phyloP scores from a whole-genome alignment of 2,888 invertebrate species.

The Tineola bisselliella region DNA sequence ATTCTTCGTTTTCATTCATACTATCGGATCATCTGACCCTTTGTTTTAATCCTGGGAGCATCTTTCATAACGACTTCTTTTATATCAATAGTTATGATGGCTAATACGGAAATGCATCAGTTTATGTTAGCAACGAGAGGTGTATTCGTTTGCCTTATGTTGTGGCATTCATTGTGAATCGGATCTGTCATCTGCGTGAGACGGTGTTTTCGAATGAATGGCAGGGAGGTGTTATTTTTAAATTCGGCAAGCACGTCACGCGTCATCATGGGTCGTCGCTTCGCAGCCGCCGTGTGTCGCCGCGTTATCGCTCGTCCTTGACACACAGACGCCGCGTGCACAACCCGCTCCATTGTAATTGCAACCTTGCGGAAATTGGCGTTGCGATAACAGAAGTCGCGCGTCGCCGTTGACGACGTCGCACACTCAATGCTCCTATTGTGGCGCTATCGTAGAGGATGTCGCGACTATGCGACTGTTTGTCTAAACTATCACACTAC shows the following conservation, averaged over 20 bases:
- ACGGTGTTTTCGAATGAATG: conserved; percentile 2
- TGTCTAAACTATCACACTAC: not conserved
- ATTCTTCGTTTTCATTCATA: conserved; percentile 5
- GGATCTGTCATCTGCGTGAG: not conserved
- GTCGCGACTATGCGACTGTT: not conserved
- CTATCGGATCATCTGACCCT: not conserved
- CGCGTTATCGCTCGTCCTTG: conserved; percentile 63
- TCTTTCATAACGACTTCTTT: not conserved
- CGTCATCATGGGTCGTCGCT: conserved; percentile 2
- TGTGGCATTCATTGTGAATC: not conserved
- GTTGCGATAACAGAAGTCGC: conserved; percentile 43
- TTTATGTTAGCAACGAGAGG: not conserved
- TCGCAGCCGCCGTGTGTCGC: conserved; percentile 24
- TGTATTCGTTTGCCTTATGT: not conserved
- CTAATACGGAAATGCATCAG: not conserved
- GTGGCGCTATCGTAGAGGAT: not conserved
- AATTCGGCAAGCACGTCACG: conserved; percentile 11
- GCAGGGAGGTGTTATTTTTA: conserved; percentile 1
- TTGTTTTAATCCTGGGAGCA: not conserved
- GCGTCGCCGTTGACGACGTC: conserved; percentile 21
- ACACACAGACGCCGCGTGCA: conserved; percentile 61
- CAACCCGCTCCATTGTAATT: conserved; percentile 58
- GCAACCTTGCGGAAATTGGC: conserved; percentile 63
- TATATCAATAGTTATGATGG: not conserved
- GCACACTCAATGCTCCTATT: conserved; percentile 14